Percentiles rank a stretch among this genome's conserved stretches.
These are phyloP conservation scores for Heliconius melpomene DNA, from an alignment of 1,140 invertebrate species.

Conservation along the genomic window DNA sequence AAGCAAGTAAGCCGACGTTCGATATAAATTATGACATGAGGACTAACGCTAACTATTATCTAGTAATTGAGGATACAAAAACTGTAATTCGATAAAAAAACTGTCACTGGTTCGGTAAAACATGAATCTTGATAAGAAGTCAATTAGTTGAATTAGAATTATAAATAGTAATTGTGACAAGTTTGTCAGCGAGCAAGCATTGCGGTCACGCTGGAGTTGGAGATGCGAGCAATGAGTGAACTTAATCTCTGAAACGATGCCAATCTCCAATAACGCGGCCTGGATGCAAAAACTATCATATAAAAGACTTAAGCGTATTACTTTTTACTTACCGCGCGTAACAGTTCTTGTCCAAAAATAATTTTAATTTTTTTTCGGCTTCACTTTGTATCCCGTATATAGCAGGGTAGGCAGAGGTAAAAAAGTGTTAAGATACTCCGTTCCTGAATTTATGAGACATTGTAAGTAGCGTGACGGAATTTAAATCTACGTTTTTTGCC, in stretches of 20 bases:
- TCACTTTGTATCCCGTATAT: too few relatives aligned
- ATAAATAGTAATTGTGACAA: constrained; percentile 54
- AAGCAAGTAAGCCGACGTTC: constrained; percentile 10
- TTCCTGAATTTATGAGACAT: too few relatives aligned
- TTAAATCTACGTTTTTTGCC: too few relatives aligned
- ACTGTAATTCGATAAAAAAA: constrained; percentile 18
- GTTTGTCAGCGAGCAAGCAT: constrained; percentile 55
- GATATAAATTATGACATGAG: constrained; percentile 8
- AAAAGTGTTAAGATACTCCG: too few relatives aligned
- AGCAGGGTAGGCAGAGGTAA: too few relatives aligned
- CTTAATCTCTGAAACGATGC: constrained; percentile 59
- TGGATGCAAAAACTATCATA: constrained; percentile 14
- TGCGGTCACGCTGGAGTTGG: constrained; percentile 51
- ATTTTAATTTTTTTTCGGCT: too few relatives aligned
- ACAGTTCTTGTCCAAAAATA: neutral
- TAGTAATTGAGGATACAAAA: constrained; percentile 14
- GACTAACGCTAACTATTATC: neutral
- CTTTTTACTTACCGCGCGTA: neutral
- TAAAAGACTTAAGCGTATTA: constrained; percentile 8
- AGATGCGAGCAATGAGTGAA: constrained; percentile 39
- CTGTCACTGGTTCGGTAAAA: constrained; percentile 30
- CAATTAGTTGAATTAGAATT: constrained; percentile 43
- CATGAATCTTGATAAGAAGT: constrained; percentile 46
- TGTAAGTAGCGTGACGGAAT: too few relatives aligned
- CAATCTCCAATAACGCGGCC: constrained; percentile 25